phyloP scores from a whole-genome alignment of 2,113 vertebrate genomes.

The Indicator maculatus region DNA sequence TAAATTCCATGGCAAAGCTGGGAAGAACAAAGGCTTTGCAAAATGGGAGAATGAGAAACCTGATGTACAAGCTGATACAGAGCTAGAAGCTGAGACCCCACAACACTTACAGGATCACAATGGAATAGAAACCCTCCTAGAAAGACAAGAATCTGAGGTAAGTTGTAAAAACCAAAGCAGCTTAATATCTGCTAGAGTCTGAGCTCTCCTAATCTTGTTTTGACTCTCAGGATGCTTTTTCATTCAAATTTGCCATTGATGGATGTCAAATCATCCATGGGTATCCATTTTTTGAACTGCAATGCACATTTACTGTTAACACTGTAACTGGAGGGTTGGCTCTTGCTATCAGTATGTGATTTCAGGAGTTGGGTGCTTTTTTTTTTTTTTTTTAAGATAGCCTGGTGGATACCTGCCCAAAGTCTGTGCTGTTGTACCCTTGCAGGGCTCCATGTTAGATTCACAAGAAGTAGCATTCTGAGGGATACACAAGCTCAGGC shows the following conservation, averaged over 20 bases:
- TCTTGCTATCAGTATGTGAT: background rate
- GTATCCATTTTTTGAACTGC: background rate
- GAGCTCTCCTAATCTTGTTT: background rate
- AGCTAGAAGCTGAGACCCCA: conserved; percentile 65
- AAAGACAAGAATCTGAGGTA: conserved; percentile 80
- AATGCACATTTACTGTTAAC: background rate
- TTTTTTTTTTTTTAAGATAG: background rate
- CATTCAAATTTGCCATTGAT: background rate
- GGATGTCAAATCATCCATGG: background rate
- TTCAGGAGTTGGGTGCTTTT: background rate
- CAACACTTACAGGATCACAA: conserved; percentile 71
- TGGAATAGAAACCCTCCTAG: conserved; percentile 67
- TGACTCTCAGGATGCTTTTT: background rate
- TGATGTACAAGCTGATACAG: conserved; percentile 50
- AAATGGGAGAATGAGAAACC: conserved; percentile 90
- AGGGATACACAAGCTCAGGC: background rate
- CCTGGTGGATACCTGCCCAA: background rate
- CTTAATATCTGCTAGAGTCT: background rate
- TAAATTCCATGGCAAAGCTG: conserved; percentile 84
- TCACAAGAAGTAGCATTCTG: background rate
- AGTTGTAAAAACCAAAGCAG: background rate
- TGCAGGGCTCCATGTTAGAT: background rate
- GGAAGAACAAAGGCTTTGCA: conserved; percentile 90
- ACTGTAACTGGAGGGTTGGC: background rate
- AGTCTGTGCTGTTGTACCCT: background rate